Evolutionary conservation across 2,113 vertebrate species (phyloP).

Genomic region (Centrocercus urophasianus): DNA sequence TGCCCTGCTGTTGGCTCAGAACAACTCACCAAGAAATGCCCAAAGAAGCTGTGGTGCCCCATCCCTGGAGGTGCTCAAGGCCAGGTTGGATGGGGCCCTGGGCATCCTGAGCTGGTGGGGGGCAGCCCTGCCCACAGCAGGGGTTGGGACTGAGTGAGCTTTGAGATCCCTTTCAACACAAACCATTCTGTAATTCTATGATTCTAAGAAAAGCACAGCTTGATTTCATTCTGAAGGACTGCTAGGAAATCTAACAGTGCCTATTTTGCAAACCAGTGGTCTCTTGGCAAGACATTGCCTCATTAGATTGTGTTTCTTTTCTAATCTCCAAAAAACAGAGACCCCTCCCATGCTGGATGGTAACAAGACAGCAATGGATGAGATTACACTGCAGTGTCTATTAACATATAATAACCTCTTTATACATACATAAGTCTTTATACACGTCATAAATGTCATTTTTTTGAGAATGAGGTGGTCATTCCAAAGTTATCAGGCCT

Average conservation of each 20-base stretch:
- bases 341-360: not conserved
- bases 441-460: not conserved
- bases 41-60: too few species aligned
- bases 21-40: not conserved
- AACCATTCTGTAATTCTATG: too few species aligned
- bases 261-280: not conserved
- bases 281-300: not conserved
- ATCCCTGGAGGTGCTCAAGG: too few species aligned
- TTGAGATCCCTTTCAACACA: too few species aligned
- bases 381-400: not conserved
- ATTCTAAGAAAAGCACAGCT: not conserved
- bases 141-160: too few species aligned
- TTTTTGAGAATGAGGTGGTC: not conserved
- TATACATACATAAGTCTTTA: not conserved
- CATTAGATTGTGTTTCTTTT: not conserved
- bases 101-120: too few species aligned
- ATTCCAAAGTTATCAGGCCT: not conserved
- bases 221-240: not conserved
- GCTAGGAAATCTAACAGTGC: not conserved
- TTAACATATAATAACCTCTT: not conserved
- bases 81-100: too few species aligned
- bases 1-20: not conserved
- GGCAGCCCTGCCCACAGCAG: too few species aligned
- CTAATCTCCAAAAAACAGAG: not conserved
- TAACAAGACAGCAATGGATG: not conserved